A percentile compares a stretch with the other conserved stretches of the same genome.
phyloP scores from a whole-genome alignment of 2,888 invertebrate genomes.

The Folsomia manolachei region DNA sequence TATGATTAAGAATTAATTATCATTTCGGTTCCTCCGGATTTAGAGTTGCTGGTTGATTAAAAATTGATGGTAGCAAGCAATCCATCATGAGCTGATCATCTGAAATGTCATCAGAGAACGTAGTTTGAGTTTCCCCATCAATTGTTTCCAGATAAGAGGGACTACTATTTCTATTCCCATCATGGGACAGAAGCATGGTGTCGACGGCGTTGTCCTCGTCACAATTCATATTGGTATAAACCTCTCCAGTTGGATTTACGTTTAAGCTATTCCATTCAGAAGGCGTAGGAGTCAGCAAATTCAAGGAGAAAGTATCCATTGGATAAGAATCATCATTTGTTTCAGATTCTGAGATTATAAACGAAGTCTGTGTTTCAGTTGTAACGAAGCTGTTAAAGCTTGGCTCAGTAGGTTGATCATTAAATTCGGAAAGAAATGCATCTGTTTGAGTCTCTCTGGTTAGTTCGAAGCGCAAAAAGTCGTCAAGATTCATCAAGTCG shows the following conservation, averaged over 20 bases:
- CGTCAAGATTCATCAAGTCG: conserved; percentile 15
- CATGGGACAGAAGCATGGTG: not conserved
- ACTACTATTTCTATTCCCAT: not conserved
- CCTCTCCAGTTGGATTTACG: too few relatives aligned
- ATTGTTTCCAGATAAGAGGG: conserved; percentile 36
- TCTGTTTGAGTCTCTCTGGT: conserved; percentile 40
- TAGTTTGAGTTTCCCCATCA: conserved; percentile 45
- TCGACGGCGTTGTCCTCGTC: not conserved
- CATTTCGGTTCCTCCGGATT: too few relatives aligned
- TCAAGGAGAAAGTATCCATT: too few relatives aligned
- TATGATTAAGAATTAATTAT: too few relatives aligned
- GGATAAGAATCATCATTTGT: not conserved
- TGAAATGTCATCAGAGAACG: too few relatives aligned
- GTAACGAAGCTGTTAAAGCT: not conserved
- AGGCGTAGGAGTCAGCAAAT: not conserved
- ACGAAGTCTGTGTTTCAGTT: conserved; percentile 35
- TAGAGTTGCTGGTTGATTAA: too few relatives aligned
- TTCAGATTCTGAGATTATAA: not conserved
- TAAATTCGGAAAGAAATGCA: conserved; percentile 7
- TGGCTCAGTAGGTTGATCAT: not conserved
- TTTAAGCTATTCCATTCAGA: too few relatives aligned
- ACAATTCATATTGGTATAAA: not conserved
- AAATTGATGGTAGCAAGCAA: too few relatives aligned
- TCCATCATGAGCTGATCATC: too few relatives aligned
- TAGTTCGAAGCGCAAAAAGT: conserved; percentile 19